Evolutionary conservation across 2,113 vertebrate species (phyloP), one percentile per base, ranked within the genome.

Genomic region (Orientallactaga bullata): DNA sequence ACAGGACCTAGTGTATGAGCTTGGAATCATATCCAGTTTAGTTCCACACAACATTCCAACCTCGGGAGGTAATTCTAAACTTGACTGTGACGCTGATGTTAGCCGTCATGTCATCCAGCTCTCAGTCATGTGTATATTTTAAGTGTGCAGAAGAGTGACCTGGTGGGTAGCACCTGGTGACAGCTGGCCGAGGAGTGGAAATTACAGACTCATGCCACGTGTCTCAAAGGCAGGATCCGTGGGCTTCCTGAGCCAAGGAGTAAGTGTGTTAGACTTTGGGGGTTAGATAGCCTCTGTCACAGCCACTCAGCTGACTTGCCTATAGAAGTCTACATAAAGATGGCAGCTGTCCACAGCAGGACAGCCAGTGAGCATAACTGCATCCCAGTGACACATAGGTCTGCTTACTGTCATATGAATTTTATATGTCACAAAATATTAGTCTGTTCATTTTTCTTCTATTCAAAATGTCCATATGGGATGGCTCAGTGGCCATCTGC

Each of bases 21-120:
- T 91, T 69, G 32, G 4, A 18, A 21, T 85, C 84, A 89, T 61
- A 74, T 93, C 89, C 78, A 82, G 78, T 85, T 93, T 73, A 87
- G 65, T 76, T 93, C 77, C 85, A 94, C 87, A 91, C 78, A 74
- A 18, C 93, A 95, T 97, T 95, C 96, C 94, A 91, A 76, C 71
- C 73, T 6, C 0, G 3, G 5, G 73, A 88, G 92, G 95, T 96
- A 39, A 95, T 94, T 80, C 32, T 39, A 76, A 79, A 77, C 39
- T 87, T 93, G 42, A 37, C 61, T 91, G 15, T 26, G 47, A 82
- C 63, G 55, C 55, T 79, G 24, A 28, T 8, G 18, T 89, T 68
- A 85, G 76, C 76, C 17, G n/a, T 72, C 37, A 72, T 39, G 37
- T 68, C 81, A 30, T 88, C 39, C 72, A 91, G 72, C 72, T 30